These are phyloP conservation scores for Drosophila miranda DNA, from an alignment of 1,140 invertebrate species.

Conservation along the genomic window DNA sequence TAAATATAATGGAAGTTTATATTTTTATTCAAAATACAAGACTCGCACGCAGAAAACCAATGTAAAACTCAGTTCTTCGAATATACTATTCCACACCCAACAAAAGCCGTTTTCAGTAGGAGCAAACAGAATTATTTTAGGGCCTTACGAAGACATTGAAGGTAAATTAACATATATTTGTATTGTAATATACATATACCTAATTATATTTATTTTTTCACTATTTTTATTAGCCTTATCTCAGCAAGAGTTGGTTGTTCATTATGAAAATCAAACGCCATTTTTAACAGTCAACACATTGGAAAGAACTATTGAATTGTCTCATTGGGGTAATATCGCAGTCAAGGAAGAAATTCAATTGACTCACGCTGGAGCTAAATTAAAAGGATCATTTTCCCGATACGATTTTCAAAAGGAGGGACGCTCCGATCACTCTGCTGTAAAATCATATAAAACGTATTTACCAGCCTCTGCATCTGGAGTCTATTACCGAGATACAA, in stretches of 20 bases:
- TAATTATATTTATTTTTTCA: not conserved
- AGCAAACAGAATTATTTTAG: conserved; percentile 92
- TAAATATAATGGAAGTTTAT: conserved; percentile 92
- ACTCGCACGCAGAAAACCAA: conserved; percentile 91
- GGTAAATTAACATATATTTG: conserved; percentile 46
- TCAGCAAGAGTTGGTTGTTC: conserved; percentile 88
- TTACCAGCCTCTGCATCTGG: conserved; percentile 93
- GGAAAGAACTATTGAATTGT: conserved; percentile 95
- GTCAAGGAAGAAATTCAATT: conserved; percentile 97
- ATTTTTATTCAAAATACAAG: conserved; percentile 92
- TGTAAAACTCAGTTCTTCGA: conserved; percentile 89
- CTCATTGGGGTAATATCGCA: conserved; percentile 99
- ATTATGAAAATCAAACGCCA: conserved; percentile 98
- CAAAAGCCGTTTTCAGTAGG: conserved; percentile 91
- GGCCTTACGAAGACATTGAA: conserved; percentile 91
- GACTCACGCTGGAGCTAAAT: conserved; percentile 93
- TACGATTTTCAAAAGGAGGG: conserved; percentile 98
- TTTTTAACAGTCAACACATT: conserved; percentile 95
- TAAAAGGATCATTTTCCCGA: conserved; percentile 97
- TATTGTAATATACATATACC: not conserved
- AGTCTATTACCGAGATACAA: conserved; percentile 97
- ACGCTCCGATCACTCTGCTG: conserved; percentile 91
- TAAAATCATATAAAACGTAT: conserved; percentile 96
- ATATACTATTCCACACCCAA: conserved; percentile 93
- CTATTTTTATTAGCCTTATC: conserved; percentile 75